Evolutionary conservation across 2,888 invertebrate genomes (phyloP), one percentile per base, ranked within the genome.

Genomic region (Nudaria mundana): DNA sequence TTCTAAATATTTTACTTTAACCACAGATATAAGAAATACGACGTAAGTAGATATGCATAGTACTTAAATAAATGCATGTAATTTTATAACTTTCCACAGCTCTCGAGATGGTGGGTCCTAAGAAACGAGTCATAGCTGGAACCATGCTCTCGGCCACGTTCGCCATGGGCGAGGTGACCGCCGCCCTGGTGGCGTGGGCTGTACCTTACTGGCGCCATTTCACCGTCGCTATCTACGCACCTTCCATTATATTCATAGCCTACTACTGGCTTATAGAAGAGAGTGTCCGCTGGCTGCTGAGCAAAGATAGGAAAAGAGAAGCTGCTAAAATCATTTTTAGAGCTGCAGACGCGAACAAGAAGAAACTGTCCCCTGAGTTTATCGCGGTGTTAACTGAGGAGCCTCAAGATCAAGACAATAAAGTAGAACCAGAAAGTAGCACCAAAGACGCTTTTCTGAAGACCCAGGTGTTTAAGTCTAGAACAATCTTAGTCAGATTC

Each of bases 201-300:
- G 66, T 92, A 2, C 90, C 92, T 37, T 89, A 92, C 60, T 95
- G 94, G 94, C 85, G 91, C 55, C 85, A 86, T 30, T 80, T 91
- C 28, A 90, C 93, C 4, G 75, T 91, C 32, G 77, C 91, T 14
- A 65, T 93, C 31, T 94, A 94, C 67, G 79, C 90, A 0, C 94
- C 94, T 0, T 90, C 92, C 1, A 65, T 93, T 3, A 60, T 94
- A 0, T 90, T 93, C 41, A 63, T 94, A 31, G 62, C 90, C 6
- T 92, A 93, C 66, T 90, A 87, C 52, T 92, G 92, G 84, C 38
- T 91, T 2, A 73, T 92, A 23, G 92, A 92, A 14, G 93, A 93
- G 71, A 93, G 93, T 30, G 88, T 92, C 3, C 82, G 94, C 43
- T 94, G 94, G 94, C 85, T 94, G n/a, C 74, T 94, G 26, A 91